phyloP scores from a whole-genome alignment of 2,888 invertebrate species.

The Noctua janthina region DNA sequence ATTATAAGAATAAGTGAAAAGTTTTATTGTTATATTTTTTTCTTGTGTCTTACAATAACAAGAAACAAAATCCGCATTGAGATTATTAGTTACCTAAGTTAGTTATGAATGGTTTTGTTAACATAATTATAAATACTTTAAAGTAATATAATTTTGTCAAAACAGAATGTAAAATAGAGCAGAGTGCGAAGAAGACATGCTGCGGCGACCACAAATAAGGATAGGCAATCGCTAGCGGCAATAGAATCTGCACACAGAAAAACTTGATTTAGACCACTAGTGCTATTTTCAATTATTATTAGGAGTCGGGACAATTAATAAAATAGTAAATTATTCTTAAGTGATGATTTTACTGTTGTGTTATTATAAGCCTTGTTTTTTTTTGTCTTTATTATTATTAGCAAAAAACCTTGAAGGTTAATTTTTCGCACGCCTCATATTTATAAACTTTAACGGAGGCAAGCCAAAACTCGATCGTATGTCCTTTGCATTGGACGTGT shows the following conservation, averaged over 20 bases:
- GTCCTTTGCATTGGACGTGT: slow-evolving; percentile 54
- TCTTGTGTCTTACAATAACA: not conserved
- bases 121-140: not conserved
- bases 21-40: not conserved
- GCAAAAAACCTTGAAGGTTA: slow-evolving; percentile 35
- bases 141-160: not conserved
- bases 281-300: too few relatives aligned
- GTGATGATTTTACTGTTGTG: too few relatives aligned
- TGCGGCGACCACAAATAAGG: not conserved
- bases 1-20: not conserved
- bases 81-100: not conserved
- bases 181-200: not conserved
- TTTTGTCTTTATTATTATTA: not conserved
- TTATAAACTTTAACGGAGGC: slow-evolving; percentile 37
- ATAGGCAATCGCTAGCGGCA: too few relatives aligned
- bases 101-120: not conserved
- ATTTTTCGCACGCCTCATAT: slow-evolving; percentile 51
- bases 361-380: too few relatives aligned
- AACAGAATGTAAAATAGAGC: not conserved
- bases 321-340: too few relatives aligned
- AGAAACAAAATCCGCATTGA: not conserved
- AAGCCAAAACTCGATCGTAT: slow-evolving; percentile 51
- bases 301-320: too few relatives aligned
- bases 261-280: too few relatives aligned
- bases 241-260: too few relatives aligned